Evolutionary conservation across 2,888 invertebrate genomes (phyloP).

Genomic region (Sussaba pulchella): DNA sequence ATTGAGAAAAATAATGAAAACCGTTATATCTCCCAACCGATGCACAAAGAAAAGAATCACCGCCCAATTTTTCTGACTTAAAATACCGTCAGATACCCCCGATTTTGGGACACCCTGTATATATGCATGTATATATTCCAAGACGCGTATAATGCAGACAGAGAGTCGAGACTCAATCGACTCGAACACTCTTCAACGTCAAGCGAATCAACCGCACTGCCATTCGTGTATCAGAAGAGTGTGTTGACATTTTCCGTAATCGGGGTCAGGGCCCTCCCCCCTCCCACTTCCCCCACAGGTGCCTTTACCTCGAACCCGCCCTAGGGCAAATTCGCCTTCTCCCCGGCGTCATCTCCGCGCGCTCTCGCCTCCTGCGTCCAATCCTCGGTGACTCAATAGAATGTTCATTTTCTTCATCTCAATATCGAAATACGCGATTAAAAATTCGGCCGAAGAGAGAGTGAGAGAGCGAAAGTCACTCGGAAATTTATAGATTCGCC

Average conservation of each 20-base stretch:
- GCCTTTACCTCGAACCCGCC: slow-evolving; percentile 80
- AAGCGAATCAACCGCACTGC: slow-evolving; percentile 57
- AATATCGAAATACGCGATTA: background rate
- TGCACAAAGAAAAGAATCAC: too few relatives aligned
- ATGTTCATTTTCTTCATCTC: background rate
- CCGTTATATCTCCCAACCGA: too few relatives aligned
- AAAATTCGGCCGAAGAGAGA: background rate
- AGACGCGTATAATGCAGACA: slow-evolving; percentile 15
- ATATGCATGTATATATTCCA: slow-evolving; percentile 30
- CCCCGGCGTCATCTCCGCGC: slow-evolving; percentile 2
- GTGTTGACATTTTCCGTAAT: slow-evolving; percentile 84
- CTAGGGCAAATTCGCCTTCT: slow-evolving; percentile 72
- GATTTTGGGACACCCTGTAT: slow-evolving; percentile 13
- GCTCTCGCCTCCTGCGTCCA: slow-evolving; percentile 1
- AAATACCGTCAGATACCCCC: too few relatives aligned
- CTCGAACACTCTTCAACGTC: slow-evolving; percentile 51
- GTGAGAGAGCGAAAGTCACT: slow-evolving; percentile 12
- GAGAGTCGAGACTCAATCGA: slow-evolving; percentile 31
- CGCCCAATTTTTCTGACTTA: too few relatives aligned
- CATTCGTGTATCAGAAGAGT: slow-evolving; percentile 66
- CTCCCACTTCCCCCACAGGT: slow-evolving; percentile 65
- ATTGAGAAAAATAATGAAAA: too few relatives aligned
- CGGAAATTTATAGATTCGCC: background rate
- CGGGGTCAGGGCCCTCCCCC: slow-evolving; percentile 79
- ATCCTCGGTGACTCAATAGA: slow-evolving; percentile 1